These are phyloP conservation scores for Cantharis lateralis DNA, from an alignment of 2,888 invertebrate genomes.

Conservation along the genomic window DNA sequence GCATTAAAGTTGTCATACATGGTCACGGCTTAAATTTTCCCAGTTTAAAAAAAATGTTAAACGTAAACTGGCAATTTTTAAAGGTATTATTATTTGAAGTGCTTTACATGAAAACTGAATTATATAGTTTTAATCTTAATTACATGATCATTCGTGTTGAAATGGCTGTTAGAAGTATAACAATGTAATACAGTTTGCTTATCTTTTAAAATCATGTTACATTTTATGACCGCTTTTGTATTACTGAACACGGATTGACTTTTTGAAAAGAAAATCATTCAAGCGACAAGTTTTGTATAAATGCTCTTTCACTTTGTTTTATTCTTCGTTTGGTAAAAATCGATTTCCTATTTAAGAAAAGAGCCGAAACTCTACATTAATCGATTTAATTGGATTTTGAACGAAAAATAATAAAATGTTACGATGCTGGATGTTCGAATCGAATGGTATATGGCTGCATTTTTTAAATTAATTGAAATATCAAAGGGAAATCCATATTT, in stretches of 20 bases:
- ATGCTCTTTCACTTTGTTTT: background rate
- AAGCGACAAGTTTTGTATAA: background rate
- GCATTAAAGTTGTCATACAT: slow-evolving; percentile 8
- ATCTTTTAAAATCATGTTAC: background rate
- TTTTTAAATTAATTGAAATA: slow-evolving; percentile 17
- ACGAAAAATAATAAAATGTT: background rate
- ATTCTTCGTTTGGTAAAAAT: background rate
- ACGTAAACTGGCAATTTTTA: background rate
- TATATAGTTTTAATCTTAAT: background rate
- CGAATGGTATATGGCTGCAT: background rate
- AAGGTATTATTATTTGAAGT: background rate
- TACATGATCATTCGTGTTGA: background rate
- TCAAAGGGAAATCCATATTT: slow-evolving; percentile 8
- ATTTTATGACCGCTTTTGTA: background rate
- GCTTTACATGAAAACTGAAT: background rate
- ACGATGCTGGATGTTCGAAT: background rate
- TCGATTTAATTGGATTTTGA: background rate
- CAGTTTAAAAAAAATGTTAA: background rate
- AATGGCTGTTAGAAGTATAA: background rate
- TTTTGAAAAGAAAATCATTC: background rate
- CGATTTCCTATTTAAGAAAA: background rate
- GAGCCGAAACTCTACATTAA: background rate
- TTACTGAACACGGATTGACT: background rate
- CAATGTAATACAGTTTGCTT: background rate
- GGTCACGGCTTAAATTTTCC: slow-evolving; percentile 1